Evolutionary conservation across 23 tunicate species (phyloP), one percentile per base, ranked within the genome.

Genomic region (Styela plicata): DNA sequence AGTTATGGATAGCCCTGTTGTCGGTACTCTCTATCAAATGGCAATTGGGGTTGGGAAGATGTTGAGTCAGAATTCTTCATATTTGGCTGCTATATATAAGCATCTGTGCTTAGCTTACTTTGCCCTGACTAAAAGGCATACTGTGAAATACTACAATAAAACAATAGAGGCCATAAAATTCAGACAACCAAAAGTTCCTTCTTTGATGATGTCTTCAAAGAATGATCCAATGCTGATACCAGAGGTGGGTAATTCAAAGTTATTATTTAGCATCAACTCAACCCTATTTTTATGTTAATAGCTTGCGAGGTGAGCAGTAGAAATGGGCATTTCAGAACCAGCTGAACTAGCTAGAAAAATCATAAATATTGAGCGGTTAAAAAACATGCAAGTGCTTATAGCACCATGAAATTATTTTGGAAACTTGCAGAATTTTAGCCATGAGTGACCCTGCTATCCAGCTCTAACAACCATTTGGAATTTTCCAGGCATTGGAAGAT

Each of bases 1-100:
- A 84, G 84, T 92, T 2, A 62, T 87, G 0, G 97, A 92, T 37
- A 92, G 97, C 65, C 97, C 92, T 34, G 97, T 92, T 61, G 87
- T 87, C 10, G 97, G 97, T 36, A 87, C 89, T 5, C 80, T 92
- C 1, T 73, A 84, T 31, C 89, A 92, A 83, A 92, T 92, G 97
- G 86, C 97, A 20, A 30, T 65, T 92, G 97, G 92, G 0, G 92
- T 92, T 34, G 74, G 94, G 2, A 74, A 85, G 26, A 82, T 80
- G 74, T n/a, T 68, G 0, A 66, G 82, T 27, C 69, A 36, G 16
- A 91, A 71, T 64, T 76, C 81, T 10, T 24, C 52, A 13, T 29
- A 0, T 74, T 36, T 76, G 33, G 64, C 81, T 7, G 17, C 62
- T 17, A 32, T 24, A 70, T 16, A 36, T 26, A 69, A 83, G 44